phyloP scores from a whole-genome alignment of 2,888 invertebrate genomes.

The Diarsia brunnea region DNA sequence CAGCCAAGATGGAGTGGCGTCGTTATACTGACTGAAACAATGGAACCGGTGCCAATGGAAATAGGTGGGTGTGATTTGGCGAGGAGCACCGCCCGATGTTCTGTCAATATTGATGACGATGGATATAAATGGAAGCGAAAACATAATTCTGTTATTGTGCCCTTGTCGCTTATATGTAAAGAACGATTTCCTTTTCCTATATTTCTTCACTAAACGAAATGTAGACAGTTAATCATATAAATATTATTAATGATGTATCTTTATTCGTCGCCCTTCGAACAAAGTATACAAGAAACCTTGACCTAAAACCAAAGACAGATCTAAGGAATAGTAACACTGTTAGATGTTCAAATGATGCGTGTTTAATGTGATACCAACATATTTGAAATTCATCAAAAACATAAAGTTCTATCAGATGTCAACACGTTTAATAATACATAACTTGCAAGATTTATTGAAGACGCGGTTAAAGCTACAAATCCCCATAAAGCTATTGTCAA shows the following conservation, averaged over 20 bases:
- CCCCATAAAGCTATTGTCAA: slow-evolving; percentile 78
- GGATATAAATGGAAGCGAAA: slow-evolving; percentile 64
- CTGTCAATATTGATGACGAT: slow-evolving; percentile 79
- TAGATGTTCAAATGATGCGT: slow-evolving; percentile 40
- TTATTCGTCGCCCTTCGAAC: slow-evolving; percentile 42
- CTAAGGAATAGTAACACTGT: slow-evolving; percentile 41
- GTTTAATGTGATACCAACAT: slow-evolving; percentile 46
- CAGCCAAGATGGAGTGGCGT: slow-evolving; percentile 74
- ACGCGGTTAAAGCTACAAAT: slow-evolving; percentile 67
- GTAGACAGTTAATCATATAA: slow-evolving; percentile 53
- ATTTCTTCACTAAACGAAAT: slow-evolving; percentile 46
- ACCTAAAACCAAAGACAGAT: slow-evolving; percentile 45
- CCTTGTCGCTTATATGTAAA: slow-evolving; percentile 57
- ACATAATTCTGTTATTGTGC: slow-evolving; percentile 65
- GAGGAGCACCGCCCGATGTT: slow-evolving; percentile 76
- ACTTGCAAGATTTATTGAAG: slow-evolving; percentile 45
- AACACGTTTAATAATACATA: slow-evolving; percentile 47
- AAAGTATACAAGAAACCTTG: slow-evolving; percentile 52
- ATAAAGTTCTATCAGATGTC: slow-evolving; percentile 49
- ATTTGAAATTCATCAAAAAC: slow-evolving; percentile 42
- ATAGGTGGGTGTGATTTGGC: slow-evolving; percentile 83
- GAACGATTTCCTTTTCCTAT: slow-evolving; percentile 60
- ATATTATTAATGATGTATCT: slow-evolving; percentile 51
- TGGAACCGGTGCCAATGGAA: slow-evolving; percentile 83
- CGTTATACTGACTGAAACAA: slow-evolving; percentile 78